phyloP scores from a whole-genome alignment of 2,888 invertebrate species.

The Melanchra persicariae region DNA sequence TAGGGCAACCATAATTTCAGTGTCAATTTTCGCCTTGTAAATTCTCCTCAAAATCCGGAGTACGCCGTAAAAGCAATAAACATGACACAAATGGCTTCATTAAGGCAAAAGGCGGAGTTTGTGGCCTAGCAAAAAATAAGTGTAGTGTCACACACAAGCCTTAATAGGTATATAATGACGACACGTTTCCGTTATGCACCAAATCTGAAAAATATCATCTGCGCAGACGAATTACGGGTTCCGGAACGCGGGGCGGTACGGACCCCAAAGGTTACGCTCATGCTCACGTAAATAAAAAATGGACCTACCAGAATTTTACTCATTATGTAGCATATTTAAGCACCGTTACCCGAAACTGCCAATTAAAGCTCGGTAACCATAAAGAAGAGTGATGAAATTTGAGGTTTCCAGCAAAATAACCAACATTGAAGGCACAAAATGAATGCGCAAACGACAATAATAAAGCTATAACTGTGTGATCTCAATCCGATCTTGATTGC shows the following conservation, averaged over 20 bases:
- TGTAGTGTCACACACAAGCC: constrained; percentile 79
- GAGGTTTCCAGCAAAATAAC: constrained; percentile 64
- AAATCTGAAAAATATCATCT: constrained; percentile 84
- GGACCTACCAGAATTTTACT: constrained; percentile 54
- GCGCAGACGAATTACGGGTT: constrained; percentile 78
- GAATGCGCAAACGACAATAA: constrained; percentile 66
- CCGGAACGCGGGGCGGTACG: constrained; percentile 75
- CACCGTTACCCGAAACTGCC: constrained; percentile 61
- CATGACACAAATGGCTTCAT: constrained; percentile 90
- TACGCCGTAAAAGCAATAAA: constrained; percentile 89
- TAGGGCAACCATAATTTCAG: constrained; percentile 81
- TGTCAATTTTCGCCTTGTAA: constrained; percentile 89
- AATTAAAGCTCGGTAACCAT: constrained; percentile 63
- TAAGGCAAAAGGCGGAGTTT: constrained; percentile 85
- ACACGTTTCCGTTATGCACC: constrained; percentile 85
- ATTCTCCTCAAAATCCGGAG: constrained; percentile 87
- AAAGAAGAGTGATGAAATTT: constrained; percentile 65
- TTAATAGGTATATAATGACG: constrained; percentile 89
- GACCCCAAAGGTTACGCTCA: constrained; percentile 56
- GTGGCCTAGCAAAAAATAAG: constrained; percentile 85
- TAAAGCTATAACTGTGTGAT: constrained; percentile 74
- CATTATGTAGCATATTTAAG: constrained; percentile 61
- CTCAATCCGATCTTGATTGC: constrained; percentile 73
- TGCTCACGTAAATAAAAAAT: constrained; percentile 62
- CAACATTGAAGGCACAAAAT: constrained; percentile 59